These are phyloP conservation scores for Polyommatus icarus DNA, from an alignment of 2,888 invertebrate species.

Conservation along the genomic window DNA sequence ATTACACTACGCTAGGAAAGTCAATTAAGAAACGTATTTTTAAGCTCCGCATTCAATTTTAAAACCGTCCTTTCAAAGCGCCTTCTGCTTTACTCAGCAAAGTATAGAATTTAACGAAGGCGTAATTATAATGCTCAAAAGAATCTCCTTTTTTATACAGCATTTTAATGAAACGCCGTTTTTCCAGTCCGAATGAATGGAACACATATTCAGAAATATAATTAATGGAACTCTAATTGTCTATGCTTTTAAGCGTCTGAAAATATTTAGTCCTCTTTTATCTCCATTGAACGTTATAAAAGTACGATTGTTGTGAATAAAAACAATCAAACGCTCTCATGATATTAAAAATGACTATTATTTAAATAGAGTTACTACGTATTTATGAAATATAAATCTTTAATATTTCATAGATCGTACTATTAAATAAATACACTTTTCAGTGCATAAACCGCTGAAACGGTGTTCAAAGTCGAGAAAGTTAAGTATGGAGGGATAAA, in stretches of 20 bases:
- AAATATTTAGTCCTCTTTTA: slow-evolving; percentile 6
- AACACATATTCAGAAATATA: slow-evolving; percentile 42
- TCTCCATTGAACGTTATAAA: neutral
- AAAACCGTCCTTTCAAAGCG: slow-evolving; percentile 60
- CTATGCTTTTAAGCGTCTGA: slow-evolving; percentile 25
- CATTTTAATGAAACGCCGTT: slow-evolving; percentile 59
- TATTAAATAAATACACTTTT: slow-evolving; percentile 10
- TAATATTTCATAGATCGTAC: neutral
- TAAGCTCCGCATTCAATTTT: slow-evolving; percentile 60
- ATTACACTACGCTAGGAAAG: slow-evolving; percentile 51
- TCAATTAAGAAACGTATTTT: slow-evolving; percentile 55
- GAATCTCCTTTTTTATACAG: slow-evolving; percentile 56
- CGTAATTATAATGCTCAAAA: slow-evolving; percentile 69
- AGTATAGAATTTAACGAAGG: slow-evolving; percentile 69
- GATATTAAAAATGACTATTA: neutral
- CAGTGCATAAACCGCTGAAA: neutral
- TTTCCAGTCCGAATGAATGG: slow-evolving; percentile 59
- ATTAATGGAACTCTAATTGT: slow-evolving; percentile 30
- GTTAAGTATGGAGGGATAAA: slow-evolving; percentile 42
- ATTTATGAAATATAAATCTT: neutral
- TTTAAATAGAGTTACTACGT: neutral
- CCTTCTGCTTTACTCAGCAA: slow-evolving; percentile 63
- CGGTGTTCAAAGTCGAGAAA: slow-evolving; percentile 24
- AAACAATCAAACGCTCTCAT: neutral
- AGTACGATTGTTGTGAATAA: neutral